Evolutionary conservation across 1,140 invertebrate species (phyloP).

Genomic region (Cardiocondyla obscurior): DNA sequence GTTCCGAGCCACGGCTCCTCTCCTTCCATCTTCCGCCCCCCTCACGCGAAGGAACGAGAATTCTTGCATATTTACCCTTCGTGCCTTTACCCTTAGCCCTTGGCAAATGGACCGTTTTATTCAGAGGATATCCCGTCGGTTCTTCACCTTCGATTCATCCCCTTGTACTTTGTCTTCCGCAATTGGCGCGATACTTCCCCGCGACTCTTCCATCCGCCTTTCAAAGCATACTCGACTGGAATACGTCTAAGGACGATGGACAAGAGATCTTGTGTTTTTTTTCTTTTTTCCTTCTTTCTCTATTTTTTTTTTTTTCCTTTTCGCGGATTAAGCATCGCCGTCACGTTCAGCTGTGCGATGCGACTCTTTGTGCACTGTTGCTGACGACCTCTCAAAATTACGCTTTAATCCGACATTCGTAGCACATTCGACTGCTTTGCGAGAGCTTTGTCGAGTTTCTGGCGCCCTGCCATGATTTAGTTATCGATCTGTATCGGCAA

Average conservation of each 20-base stretch:
- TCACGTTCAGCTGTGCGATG: conserved; percentile 10
- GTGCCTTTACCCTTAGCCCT: conserved; percentile 38
- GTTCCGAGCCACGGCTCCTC: conserved; percentile 4
- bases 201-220: conserved; percentile 43
- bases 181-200: conserved; percentile 58
- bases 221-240: conserved; percentile 47
- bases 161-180: conserved; percentile 60
- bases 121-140: conserved; percentile 53
- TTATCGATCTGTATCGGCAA: not conserved
- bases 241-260: conserved; percentile 41
- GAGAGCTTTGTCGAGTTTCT: not conserved
- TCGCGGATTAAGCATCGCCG: conserved; percentile 62
- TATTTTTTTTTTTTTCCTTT: not conserved
- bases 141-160: conserved; percentile 53
- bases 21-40: not conserved
- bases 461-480: not conserved
- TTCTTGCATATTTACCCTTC: conserved; percentile 69
- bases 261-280: conserved; percentile 44
- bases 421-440: not conserved
- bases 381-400: conserved; percentile 1
- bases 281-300: not conserved
- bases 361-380: not conserved
- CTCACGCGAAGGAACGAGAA: not conserved
- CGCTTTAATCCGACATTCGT: not conserved
- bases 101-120: conserved; percentile 70